Evolutionary conservation across 2,888 invertebrate genomes (phyloP).

Genomic region (Trachelus tabidus): DNA sequence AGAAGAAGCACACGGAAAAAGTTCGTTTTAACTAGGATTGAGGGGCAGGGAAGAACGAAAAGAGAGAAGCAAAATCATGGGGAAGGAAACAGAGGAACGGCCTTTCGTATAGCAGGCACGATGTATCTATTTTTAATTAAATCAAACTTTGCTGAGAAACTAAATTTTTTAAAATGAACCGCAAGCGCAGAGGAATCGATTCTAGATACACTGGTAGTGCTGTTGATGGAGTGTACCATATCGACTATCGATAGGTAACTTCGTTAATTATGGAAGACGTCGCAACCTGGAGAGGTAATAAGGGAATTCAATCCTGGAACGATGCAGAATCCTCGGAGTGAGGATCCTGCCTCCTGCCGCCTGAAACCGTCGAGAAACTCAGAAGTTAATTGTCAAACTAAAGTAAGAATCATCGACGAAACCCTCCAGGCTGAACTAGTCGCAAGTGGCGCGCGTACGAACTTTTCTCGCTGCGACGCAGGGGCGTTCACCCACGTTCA

Average conservation of each 20-base stretch:
- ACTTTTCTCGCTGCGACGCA: not conserved
- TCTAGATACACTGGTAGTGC: not conserved
- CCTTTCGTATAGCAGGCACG: not conserved
- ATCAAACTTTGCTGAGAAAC: conserved; percentile 24
- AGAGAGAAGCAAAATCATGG: too few species aligned
- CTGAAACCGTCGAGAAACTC: not conserved
- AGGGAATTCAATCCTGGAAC: too few species aligned
- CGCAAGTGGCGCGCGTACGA: not conserved
- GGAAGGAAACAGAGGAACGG: not conserved
- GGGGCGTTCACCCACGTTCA: not conserved
- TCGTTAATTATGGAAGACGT: not conserved
- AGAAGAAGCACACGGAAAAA: not conserved
- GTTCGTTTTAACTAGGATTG: too few species aligned
- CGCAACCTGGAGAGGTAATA: not conserved
- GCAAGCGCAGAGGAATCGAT: not conserved
- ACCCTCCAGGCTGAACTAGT: not conserved
- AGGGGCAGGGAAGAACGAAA: not conserved
- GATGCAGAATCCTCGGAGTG: not conserved
- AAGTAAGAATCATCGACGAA: not conserved
- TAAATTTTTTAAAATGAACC: not conserved
- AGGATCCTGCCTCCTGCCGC: not conserved
- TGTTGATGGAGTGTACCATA: not conserved
- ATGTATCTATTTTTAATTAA: conserved; percentile 31
- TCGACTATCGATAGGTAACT: not conserved
- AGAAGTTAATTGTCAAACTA: not conserved